Evolutionary conservation across 2,888 invertebrate species (phyloP).

Genomic region (Cheilosia urbana): DNA sequence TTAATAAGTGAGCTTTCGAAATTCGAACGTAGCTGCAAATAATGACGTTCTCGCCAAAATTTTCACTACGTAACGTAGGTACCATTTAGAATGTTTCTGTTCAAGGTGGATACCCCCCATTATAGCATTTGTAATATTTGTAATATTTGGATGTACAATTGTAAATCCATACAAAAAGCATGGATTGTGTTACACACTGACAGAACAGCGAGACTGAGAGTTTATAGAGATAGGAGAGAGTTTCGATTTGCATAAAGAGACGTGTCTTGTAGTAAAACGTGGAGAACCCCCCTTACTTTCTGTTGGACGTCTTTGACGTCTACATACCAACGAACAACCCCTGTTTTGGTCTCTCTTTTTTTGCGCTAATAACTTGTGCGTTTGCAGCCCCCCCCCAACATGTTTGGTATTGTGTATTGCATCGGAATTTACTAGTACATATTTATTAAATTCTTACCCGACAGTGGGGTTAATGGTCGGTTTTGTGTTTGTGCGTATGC

Average conservation of each 20-base stretch:
- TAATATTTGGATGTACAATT: too few relatives aligned
- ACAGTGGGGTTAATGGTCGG: conserved; percentile 48
- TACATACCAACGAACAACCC: conserved; percentile 18
- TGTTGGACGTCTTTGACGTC: not conserved
- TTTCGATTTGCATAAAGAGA: conserved; percentile 12
- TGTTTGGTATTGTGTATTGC: conserved; percentile 54
- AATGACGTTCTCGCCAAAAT: conserved; percentile 30
- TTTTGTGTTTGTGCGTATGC: conserved; percentile 10
- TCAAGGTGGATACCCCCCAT: not conserved
- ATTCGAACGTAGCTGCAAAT: conserved; percentile 22
- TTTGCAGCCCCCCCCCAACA: conserved; percentile 45
- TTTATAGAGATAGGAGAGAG: conserved; percentile 4
- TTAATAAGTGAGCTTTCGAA: conserved; percentile 31
- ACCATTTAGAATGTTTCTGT: conserved; percentile 17
- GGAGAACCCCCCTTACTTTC: not conserved
- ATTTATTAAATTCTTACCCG: not conserved
- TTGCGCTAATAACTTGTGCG: conserved; percentile 5
- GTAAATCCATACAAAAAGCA: conserved; percentile 23
- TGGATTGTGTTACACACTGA: conserved; percentile 22
- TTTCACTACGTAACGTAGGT: not conserved
- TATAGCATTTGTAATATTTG: not conserved
- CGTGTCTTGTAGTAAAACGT: conserved; percentile 4
- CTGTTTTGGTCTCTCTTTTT: conserved; percentile 42
- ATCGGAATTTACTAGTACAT: conserved; percentile 23
- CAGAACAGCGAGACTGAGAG: not conserved